These are phyloP conservation scores for Leucoraja ocellata DNA, from an alignment of 2,797 vertebrate genomes.

Conservation along the genomic window DNA sequence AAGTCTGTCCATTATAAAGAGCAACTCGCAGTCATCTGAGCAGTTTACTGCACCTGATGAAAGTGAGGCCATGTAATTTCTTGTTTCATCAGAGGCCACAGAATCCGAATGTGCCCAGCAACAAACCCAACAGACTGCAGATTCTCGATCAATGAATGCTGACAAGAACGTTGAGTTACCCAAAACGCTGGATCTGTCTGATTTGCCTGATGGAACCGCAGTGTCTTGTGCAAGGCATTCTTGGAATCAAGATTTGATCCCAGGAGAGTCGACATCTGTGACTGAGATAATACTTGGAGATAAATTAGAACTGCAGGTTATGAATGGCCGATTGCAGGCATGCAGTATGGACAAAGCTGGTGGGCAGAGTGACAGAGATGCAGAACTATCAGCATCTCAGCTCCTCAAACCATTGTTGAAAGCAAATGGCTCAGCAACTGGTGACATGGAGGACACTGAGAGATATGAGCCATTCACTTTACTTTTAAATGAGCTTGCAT, in stretches of 20 bases:
- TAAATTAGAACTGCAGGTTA: constrained; percentile 24
- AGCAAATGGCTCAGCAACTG: constrained; percentile 37
- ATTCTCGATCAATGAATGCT: not conserved
- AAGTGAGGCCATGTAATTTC: not conserved
- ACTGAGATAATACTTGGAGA: constrained; percentile 7
- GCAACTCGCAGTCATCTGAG: not conserved
- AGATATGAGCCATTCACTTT: constrained; percentile 66
- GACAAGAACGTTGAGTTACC: not conserved
- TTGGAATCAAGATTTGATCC: constrained; percentile 47
- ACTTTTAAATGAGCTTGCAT: constrained; percentile 75
- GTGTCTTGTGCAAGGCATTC: constrained; percentile 46
- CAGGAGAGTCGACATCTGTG: not conserved
- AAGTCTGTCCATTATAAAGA: not conserved
- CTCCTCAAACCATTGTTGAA: not conserved
- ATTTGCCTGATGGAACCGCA: constrained; percentile 1
- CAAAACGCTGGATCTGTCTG: constrained; percentile 28
- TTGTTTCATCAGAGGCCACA: not conserved
- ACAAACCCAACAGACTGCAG: not conserved
- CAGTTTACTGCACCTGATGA: constrained; percentile 1
- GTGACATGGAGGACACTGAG: constrained; percentile 21
- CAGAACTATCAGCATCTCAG: not conserved
- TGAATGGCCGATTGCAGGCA: not conserved
- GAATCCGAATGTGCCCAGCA: not conserved
- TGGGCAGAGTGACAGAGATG: not conserved
- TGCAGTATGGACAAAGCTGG: constrained; percentile 35